Evolutionary conservation across 2,888 invertebrate genomes (phyloP).

Genomic region (Hyles lineata): DNA sequence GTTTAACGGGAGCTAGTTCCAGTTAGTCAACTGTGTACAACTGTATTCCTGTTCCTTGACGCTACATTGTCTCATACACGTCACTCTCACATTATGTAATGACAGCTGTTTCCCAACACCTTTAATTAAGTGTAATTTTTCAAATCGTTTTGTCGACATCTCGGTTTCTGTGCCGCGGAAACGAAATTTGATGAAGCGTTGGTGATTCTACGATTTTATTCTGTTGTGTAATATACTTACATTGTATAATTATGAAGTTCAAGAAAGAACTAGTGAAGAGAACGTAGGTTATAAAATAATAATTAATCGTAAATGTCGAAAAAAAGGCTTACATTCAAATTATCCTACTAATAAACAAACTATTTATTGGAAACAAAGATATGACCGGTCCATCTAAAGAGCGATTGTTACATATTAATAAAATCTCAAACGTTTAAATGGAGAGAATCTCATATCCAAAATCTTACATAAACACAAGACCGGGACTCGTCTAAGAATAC

Average conservation of each 20-base stretch:
- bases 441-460: too few relatives aligned
- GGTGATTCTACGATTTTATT: constrained; percentile 4
- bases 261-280: too few relatives aligned
- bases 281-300: too few relatives aligned
- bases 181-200: constrained; percentile 10
- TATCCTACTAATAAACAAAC: too few relatives aligned
- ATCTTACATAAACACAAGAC: neutral
- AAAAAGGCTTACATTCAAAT: too few relatives aligned
- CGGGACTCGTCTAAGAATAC: neutral
- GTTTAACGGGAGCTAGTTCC: constrained; percentile 65
- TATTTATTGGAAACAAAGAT: too few relatives aligned
- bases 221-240: neutral
- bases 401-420: too few relatives aligned
- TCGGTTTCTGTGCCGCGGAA: constrained; percentile 27
- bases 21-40: constrained; percentile 49
- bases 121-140: constrained; percentile 25
- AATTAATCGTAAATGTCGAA: too few relatives aligned
- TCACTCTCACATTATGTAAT: constrained; percentile 23
- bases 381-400: too few relatives aligned
- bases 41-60: constrained; percentile 44
- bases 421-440: too few relatives aligned
- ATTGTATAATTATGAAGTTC: too few relatives aligned
- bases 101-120: constrained; percentile 15
- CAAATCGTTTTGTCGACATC: constrained; percentile 23
- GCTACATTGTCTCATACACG: constrained; percentile 18